Evolutionary conservation across 1,140 invertebrate genomes (phyloP).

Genomic region (Elysia chlorotica): DNA sequence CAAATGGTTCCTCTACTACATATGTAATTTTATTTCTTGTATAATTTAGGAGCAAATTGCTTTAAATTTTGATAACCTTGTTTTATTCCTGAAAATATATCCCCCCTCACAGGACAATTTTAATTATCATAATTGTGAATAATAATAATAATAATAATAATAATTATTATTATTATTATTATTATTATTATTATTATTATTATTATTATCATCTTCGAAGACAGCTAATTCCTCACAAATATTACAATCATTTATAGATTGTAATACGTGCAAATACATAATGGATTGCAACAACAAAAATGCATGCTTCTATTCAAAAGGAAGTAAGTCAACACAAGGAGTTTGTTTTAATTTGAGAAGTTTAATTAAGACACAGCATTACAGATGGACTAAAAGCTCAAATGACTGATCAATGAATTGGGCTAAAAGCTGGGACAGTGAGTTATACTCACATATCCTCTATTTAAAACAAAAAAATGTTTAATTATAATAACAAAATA

Average conservation of each 20-base stretch:
- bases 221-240: too few relatives aligned
- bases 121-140: too few relatives aligned
- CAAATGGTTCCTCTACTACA: too few relatives aligned
- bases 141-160: too few relatives aligned
- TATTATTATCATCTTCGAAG: too few relatives aligned
- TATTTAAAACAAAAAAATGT: background rate
- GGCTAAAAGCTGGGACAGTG: background rate
- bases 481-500: background rate
- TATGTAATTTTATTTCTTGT: too few relatives aligned
- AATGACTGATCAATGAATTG: background rate
- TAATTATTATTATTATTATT: too few relatives aligned
- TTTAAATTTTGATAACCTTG: too few relatives aligned
- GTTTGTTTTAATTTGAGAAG: conserved; percentile 1
- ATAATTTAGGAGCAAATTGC: too few relatives aligned
- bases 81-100: too few relatives aligned
- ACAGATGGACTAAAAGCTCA: conserved; percentile 33
- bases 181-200: too few relatives aligned
- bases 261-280: background rate
- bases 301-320: background rate
- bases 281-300: background rate
- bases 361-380: conserved; percentile 30
- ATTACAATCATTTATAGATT: background rate
- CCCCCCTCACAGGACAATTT: too few relatives aligned
- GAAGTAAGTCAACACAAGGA: background rate
- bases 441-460: background rate